phyloP scores from a whole-genome alignment of 2,797 vertebrate genomes.

The Naso thynnoides region DNA sequence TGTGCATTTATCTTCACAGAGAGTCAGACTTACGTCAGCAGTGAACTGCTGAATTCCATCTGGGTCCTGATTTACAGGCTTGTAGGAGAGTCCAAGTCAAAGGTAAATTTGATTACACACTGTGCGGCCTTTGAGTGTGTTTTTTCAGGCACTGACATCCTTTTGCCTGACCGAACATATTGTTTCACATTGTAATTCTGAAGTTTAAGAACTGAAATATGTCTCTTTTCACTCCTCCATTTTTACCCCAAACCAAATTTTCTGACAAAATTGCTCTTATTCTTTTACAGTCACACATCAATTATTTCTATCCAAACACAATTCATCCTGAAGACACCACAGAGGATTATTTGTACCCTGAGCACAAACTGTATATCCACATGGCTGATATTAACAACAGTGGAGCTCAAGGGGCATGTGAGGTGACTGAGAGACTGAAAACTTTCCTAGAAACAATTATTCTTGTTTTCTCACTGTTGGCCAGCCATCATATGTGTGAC shows the following conservation, averaged over 20 bases:
- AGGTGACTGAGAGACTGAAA: neutral
- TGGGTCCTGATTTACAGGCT: slow-evolving; percentile 61
- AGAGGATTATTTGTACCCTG: neutral
- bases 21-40: slow-evolving; percentile 61
- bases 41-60: slow-evolving; percentile 57
- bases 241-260: neutral
- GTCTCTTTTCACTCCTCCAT: neutral
- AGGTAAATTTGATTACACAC: slow-evolving; percentile 51
- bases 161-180: slow-evolving; percentile 9
- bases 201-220: neutral
- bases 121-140: slow-evolving; percentile 22
- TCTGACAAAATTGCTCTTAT: neutral
- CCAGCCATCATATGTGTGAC: neutral
- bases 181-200: neutral
- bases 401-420: neutral
- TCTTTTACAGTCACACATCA: neutral
- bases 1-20: slow-evolving; percentile 69
- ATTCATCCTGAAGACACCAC: neutral
- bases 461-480: neutral
- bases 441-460: neutral
- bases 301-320: neutral
- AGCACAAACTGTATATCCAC: too few relatives aligned
- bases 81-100: slow-evolving; percentile 38
- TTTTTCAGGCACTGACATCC: slow-evolving; percentile 11
- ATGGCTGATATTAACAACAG: neutral